These are phyloP conservation scores for Zaprionus gabonicus DNA, from an alignment of 1,140 invertebrate genomes.

Conservation along the genomic window DNA sequence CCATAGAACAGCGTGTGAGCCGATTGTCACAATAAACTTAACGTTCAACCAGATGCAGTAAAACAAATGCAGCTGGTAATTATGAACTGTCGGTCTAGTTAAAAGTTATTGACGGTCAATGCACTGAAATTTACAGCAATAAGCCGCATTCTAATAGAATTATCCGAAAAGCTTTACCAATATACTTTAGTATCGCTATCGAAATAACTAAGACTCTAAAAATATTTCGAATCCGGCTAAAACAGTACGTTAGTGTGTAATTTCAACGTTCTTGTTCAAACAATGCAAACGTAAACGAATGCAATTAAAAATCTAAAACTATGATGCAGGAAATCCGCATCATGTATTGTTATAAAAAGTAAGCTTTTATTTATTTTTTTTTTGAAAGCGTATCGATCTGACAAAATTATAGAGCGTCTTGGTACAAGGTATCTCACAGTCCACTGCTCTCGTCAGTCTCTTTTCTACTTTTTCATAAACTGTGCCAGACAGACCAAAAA, in stretches of 20 bases:
- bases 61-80: slow-evolving; percentile 49
- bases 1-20: slow-evolving; percentile 57
- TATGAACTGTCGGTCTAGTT: background rate
- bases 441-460: background rate
- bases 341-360: too few species aligned
- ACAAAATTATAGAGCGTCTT: background rate
- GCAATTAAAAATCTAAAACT: background rate
- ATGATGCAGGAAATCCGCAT: too few species aligned
- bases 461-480: background rate
- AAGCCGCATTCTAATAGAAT: background rate
- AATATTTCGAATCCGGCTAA: background rate
- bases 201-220: background rate
- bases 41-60: background rate
- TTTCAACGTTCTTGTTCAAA: background rate
- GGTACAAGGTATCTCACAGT: background rate
- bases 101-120: slow-evolving; percentile 21
- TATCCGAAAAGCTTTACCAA: background rate
- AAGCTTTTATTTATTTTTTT: too few species aligned
- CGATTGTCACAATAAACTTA: slow-evolving; percentile 52
- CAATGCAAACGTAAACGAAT: background rate
- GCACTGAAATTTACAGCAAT: background rate
- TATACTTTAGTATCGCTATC: background rate
- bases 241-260: background rate
- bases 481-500: slow-evolving; percentile 2
- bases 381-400: too few species aligned